These are phyloP conservation scores for Teleopsis dalmanni DNA, from an alignment of 1,140 invertebrate species.

Conservation along the genomic window DNA sequence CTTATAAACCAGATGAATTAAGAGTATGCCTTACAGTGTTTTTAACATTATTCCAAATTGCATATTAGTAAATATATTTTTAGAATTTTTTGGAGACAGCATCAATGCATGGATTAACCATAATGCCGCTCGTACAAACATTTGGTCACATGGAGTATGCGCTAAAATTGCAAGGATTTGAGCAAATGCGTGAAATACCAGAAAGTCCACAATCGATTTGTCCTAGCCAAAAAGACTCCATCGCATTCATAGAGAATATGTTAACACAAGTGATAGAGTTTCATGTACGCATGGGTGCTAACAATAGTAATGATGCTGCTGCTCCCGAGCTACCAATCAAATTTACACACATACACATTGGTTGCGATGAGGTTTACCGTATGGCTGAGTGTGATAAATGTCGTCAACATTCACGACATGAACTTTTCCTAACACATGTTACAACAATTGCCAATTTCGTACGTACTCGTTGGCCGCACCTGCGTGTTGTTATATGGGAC, in stretches of 20 bases:
- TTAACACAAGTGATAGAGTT: slow-evolving; percentile 66
- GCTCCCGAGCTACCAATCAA: slow-evolving; percentile 44
- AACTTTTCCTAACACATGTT: slow-evolving; percentile 67
- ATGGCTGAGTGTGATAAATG: slow-evolving; percentile 74
- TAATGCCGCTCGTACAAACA: slow-evolving; percentile 91
- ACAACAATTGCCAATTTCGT: slow-evolving; percentile 55
- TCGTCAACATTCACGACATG: slow-evolving; percentile 49
- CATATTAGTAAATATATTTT: background rate
- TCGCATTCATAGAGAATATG: slow-evolving; percentile 66
- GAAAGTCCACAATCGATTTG: slow-evolving; percentile 76
- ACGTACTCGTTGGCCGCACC: slow-evolving; percentile 53
- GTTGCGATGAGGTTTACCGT: slow-evolving; percentile 76
- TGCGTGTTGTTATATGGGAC: slow-evolving; percentile 86
- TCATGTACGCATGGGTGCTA: slow-evolving; percentile 16
- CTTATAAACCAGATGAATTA: slow-evolving; percentile 54
- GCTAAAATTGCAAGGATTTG: slow-evolving; percentile 72
- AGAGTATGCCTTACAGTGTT: slow-evolving; percentile 17
- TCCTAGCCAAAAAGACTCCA: slow-evolving; percentile 65
- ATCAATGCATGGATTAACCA: slow-evolving; percentile 54
- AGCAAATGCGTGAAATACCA: slow-evolving; percentile 67
- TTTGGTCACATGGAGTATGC: slow-evolving; percentile 93
- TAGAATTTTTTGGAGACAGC: slow-evolving; percentile 46
- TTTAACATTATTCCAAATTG: background rate
- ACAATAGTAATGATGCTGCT: slow-evolving; percentile 8
- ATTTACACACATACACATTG: slow-evolving; percentile 68